These are phyloP conservation scores for Machaerirhynchus nigripectus DNA, from an alignment of 2,113 vertebrate species.

Conservation along the genomic window DNA sequence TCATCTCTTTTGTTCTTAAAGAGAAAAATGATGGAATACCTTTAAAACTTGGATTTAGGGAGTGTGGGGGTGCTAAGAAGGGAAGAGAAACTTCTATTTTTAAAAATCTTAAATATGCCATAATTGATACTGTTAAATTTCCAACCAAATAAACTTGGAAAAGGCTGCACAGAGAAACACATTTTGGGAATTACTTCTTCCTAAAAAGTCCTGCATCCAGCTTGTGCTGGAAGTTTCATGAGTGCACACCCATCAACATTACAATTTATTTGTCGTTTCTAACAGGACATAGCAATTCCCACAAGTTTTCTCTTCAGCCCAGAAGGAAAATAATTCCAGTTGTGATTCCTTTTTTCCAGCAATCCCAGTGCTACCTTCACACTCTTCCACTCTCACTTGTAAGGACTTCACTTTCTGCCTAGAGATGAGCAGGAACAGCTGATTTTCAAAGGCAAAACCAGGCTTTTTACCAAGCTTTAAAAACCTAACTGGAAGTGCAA, in stretches of 20 bases:
- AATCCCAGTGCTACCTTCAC: neutral
- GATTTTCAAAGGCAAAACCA: neutral
- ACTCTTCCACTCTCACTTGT: neutral
- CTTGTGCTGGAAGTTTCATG: neutral
- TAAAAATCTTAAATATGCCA: neutral
- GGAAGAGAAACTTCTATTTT: neutral
- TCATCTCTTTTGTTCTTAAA: constrained; percentile 95
- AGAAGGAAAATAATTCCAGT: neutral
- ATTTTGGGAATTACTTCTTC: neutral
- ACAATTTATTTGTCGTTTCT: neutral
- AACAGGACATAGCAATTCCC: neutral
- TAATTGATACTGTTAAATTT: neutral
- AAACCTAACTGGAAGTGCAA: neutral
- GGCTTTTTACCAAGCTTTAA: neutral
- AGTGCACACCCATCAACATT: neutral
- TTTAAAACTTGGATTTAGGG: neutral
- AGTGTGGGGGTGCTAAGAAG: accelerated
- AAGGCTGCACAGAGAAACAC: neutral
- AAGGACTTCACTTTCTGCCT: neutral
- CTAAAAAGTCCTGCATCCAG: neutral
- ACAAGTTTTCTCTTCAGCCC: neutral
- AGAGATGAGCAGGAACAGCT: neutral
- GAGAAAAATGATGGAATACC: neutral
- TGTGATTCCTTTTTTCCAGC: neutral
- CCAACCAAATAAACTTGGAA: neutral